phyloP scores from a whole-genome alignment of 1,140 invertebrate species.

The Ectropis grisescens region DNA sequence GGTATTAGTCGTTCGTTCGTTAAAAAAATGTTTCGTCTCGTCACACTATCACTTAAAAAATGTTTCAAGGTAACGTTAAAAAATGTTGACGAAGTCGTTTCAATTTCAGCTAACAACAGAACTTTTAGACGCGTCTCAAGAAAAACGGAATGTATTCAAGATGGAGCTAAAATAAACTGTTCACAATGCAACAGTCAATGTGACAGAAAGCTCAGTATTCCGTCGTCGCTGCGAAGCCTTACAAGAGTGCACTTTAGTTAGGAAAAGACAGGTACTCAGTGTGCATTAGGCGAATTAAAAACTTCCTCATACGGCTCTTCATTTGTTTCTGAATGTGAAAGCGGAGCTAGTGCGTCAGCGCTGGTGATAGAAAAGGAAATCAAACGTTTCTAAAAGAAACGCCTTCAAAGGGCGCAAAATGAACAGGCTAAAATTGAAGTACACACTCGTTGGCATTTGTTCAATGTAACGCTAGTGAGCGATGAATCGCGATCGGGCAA shows the following conservation, averaged over 20 bases:
- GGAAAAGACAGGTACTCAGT: constrained; percentile 38
- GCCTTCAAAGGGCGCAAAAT: constrained; percentile 45
- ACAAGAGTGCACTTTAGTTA: constrained; percentile 45
- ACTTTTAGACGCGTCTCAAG: constrained; percentile 28
- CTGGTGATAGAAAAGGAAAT: constrained; percentile 42
- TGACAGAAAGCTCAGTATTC: constrained; percentile 27
- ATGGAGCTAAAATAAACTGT: constrained; percentile 45
- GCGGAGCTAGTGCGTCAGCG: constrained; percentile 22
- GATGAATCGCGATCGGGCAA: constrained; percentile 35
- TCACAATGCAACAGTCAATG: constrained; percentile 50
- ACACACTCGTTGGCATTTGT: constrained; percentile 30
- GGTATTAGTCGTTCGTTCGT: no score
- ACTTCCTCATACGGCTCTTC: constrained; percentile 36
- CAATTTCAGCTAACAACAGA: no score
- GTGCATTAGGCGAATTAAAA: constrained; percentile 67
- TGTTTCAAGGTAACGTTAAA: no score
- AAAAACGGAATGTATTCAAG: constrained; percentile 41
- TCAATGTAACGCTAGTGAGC: no score
- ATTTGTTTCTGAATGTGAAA: constrained; percentile 48
- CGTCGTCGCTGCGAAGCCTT: constrained; percentile 26
- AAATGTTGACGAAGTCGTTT: no score
- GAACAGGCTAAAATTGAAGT: constrained; percentile 45
- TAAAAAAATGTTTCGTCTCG: no score
- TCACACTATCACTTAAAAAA: no score
- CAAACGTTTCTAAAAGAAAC: constrained; percentile 43